Percentiles rank a stretch among this genome's conserved stretches.
These are phyloP conservation scores for Mastacembelus armatus DNA, from an alignment of 2,797 vertebrate genomes.

Conservation along the genomic window DNA sequence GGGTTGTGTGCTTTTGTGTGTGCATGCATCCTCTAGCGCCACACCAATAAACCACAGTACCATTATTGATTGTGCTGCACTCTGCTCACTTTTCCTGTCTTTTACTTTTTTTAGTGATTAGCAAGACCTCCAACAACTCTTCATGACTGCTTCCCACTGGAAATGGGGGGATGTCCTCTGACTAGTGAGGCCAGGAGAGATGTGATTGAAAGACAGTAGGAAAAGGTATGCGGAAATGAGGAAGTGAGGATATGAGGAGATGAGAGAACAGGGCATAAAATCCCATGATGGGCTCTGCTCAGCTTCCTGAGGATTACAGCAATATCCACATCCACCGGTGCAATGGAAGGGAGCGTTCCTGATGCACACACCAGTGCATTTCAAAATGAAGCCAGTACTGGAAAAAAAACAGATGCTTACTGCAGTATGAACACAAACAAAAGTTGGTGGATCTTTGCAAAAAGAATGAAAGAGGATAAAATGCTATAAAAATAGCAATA, in stretches of 20 bases:
- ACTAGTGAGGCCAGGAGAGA: constrained; percentile 29
- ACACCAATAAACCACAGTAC: constrained; percentile 50
- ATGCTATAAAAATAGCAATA: too few species aligned
- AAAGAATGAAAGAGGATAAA: not conserved
- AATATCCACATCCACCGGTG: constrained; percentile 36
- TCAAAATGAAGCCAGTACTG: constrained; percentile 40
- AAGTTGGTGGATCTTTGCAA: constrained; percentile 1
- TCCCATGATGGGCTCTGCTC: constrained; percentile 60
- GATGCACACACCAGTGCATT: constrained; percentile 24
- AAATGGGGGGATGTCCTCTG: constrained; percentile 23
- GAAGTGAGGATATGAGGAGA: constrained; percentile 39
- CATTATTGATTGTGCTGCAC: constrained; percentile 62
- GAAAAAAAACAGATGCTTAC: constrained; percentile 37
- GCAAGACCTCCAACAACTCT: constrained; percentile 29
- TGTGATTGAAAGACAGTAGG: constrained; percentile 37
- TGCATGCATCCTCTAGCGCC: not conserved
- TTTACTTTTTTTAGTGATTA: constrained; percentile 73
- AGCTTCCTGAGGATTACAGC: constrained; percentile 61
- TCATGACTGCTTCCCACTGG: constrained; percentile 30
- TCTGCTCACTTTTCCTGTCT: constrained; percentile 65
- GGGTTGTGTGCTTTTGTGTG: constrained; percentile 7
- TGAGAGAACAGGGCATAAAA: constrained; percentile 57
- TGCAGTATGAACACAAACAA: not conserved
- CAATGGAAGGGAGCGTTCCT: constrained; percentile 16
- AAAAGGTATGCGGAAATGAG: constrained; percentile 13